Evolutionary conservation across 2,797 vertebrate species (phyloP).

Genomic region (Falco berigora): DNA sequence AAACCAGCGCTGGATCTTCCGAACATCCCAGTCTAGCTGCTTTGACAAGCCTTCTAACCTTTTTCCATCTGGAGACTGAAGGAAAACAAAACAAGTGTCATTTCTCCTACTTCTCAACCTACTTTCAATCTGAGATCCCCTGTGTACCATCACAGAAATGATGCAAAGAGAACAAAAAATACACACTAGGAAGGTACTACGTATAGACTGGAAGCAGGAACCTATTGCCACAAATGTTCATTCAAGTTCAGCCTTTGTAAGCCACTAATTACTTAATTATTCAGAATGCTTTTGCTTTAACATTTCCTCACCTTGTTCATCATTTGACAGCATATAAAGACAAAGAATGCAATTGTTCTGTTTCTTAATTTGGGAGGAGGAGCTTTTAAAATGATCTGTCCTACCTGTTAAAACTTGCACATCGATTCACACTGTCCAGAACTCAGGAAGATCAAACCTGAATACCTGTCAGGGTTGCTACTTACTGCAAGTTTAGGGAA

Average conservation of each 20-base stretch:
- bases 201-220: background rate
- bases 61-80: slow-evolving; percentile 86
- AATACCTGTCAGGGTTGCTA: background rate
- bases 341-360: background rate
- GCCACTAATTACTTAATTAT: background rate
- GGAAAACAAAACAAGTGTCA: slow-evolving; percentile 34
- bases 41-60: slow-evolving; percentile 91
- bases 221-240: background rate
- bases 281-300: background rate
- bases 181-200: background rate
- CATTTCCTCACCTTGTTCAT: background rate
- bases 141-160: background rate
- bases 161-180: background rate
- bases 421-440: background rate
- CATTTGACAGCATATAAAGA: background rate
- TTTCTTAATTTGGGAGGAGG: background rate
- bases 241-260: background rate
- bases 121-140: background rate
- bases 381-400: background rate
- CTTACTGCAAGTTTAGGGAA: background rate
- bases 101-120: background rate
- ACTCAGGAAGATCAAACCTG: background rate
- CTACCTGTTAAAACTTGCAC: background rate
- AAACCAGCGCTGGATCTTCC: slow-evolving; percentile 96
- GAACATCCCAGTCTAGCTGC: slow-evolving; percentile 95